phyloP scores from a whole-genome alignment of 1,140 invertebrate species.

The Drosophila baimaii region DNA sequence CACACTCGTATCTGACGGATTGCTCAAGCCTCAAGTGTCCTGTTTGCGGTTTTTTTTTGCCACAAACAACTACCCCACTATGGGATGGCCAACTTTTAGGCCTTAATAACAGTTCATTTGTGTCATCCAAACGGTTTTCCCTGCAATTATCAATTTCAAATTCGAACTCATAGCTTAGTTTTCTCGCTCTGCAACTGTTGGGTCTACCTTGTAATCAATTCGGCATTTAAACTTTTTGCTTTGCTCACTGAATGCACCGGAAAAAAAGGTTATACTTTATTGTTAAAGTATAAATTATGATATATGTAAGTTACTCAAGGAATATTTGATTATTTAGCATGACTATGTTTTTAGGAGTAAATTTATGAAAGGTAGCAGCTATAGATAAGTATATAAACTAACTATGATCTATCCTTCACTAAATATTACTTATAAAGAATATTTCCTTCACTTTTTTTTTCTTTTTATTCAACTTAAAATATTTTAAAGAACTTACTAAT shows the following conservation, averaged over 20 bases:
- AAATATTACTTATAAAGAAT: no score
- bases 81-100: neutral
- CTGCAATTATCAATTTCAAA: slow-evolving; percentile 52
- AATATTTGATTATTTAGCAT: no score
- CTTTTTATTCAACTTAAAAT: no score
- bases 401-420: no score
- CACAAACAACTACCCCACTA: slow-evolving; percentile 25
- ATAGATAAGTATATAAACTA: no score
- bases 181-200: slow-evolving; percentile 1
- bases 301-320: no score
- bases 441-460: no score
- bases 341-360: no score
- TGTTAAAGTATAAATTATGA: no score
- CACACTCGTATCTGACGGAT: slow-evolving; percentile 39
- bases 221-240: slow-evolving; percentile 62
- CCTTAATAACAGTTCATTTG: slow-evolving; percentile 77
- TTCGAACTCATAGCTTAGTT: slow-evolving; percentile 7
- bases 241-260: neutral
- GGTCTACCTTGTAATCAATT: slow-evolving; percentile 56
- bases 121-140: slow-evolving; percentile 59
- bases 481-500: no score
- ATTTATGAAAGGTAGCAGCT: no score
- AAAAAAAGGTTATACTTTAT: neutral
- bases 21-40: slow-evolving; percentile 66
- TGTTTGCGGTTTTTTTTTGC: slow-evolving; percentile 52